Base-by-base conservation (phyloP, 53 echinoderm and acorn worm genomes). In the Holothuria leucospilota region DNA sequence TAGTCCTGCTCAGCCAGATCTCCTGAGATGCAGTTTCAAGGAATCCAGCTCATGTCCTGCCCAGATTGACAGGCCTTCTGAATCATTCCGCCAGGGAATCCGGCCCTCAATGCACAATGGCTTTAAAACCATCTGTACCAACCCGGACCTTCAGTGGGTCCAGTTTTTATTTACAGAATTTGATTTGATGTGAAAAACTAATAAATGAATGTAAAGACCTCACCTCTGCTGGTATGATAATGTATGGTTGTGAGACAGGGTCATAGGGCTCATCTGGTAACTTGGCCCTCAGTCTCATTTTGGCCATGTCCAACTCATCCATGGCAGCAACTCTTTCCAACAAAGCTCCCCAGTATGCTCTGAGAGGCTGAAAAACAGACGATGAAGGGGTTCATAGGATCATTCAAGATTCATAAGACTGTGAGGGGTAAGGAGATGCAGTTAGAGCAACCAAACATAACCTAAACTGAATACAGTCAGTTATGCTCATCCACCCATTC, bases 301-400 rank as follows among this genome's bases (percentile, higher is more conserved):
- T 99, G 13, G 95, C 95, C 99, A 99, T 99, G 85, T 95, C 92
- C 38, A 99, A 60, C 85, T 99, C 99, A 67, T 99, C 99, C 90
- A 94, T 85, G 29, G 99, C 94, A 49, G 95, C 95, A 0, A 99
- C 95, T 49, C 94, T 82, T 69, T 94, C 94, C 79, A 87, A 59
- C 85, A 99, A 83, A 30, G 95, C 90, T 29, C 91, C 90, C 93
- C 94, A 96, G 49, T 86, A 88, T 8, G 90, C 95, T 66, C 99
- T 84, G 40, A 99, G 61, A 68, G 87, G 87, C 99, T 99, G 86
- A 39, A 21, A 20, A 39, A 8, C 8, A 72, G 28, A 62, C 25
- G 34, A 56, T 30, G 24, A 12, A 46, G 8, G 8, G 27, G 13
- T 62, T 62, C 26, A 15, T n/a, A 29, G 29, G 8, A 23, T 20